phyloP scores from a whole-genome alignment of 2,888 invertebrate species.

The Ochropacha duplaris region DNA sequence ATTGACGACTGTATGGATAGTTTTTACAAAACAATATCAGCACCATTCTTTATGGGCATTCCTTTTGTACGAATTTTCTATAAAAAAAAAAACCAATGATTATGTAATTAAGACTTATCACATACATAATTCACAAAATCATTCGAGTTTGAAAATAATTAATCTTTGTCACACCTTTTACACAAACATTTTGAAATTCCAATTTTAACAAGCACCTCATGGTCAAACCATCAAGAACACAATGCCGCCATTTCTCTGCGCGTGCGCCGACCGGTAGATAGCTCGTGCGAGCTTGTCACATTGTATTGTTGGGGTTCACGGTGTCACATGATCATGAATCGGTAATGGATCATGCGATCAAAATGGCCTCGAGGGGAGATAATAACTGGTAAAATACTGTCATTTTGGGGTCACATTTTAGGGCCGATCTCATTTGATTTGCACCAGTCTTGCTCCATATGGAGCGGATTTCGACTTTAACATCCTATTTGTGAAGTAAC shows the following conservation, averaged over 20 bases:
- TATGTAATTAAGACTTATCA: too few relatives aligned
- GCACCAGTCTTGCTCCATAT: too few relatives aligned
- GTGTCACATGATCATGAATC: conserved; percentile 38
- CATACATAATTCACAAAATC: too few relatives aligned
- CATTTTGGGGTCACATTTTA: not conserved
- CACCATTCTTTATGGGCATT: too few relatives aligned
- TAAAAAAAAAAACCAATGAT: too few relatives aligned
- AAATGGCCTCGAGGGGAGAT: conserved; percentile 25
- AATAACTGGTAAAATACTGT: not conserved
- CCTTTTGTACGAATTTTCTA: too few relatives aligned
- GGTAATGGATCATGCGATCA: conserved; percentile 46
- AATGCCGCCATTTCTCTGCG: conserved; percentile 41
- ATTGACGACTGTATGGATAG: too few relatives aligned
- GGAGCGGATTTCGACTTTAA: too few relatives aligned
- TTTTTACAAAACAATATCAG: too few relatives aligned
- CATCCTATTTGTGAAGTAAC: too few relatives aligned
- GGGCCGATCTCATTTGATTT: not conserved
- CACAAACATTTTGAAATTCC: not conserved
- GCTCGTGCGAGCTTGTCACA: conserved; percentile 24
- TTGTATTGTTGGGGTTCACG: conserved; percentile 27
- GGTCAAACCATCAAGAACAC: conserved; percentile 22
- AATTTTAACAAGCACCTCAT: conserved; percentile 10
- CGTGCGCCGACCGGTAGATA: conserved; percentile 26
- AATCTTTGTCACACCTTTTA: too few relatives aligned
- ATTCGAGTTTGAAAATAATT: too few relatives aligned